Base-by-base conservation (phyloP, 1,140 invertebrate genomes). In the Rhynchophorus ferrugineus region DNA sequence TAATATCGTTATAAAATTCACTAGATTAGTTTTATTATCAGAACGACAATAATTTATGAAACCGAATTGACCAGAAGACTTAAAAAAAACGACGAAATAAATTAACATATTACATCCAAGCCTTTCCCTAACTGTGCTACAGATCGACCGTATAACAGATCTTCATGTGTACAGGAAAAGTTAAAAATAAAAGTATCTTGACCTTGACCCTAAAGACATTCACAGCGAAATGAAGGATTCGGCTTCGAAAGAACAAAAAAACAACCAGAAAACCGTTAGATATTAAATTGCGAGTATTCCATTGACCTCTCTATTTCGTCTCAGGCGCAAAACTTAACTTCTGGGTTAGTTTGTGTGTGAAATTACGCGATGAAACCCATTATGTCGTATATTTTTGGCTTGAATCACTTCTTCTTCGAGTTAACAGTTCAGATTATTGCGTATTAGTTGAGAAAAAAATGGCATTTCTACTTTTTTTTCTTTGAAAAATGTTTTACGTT, bases 101-200 rank as follows among this genome's bases (percentile, higher is more conserved):
- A 52, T 52, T 45, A 52, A 11, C 42, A 52, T 45, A 52, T 33
- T 44, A 52, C 49, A 38, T 37, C 29, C 33, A 36, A 35, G 41
- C 49, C 49, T 52, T 52, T 52, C 49, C 45, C 41, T 51, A 51
- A 35, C 49, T 51, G 49, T 51, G 49, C 43, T 24, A 42, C n/a
- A n/a, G n/a, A n/a, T n/a, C n/a, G n/a, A 38, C 42, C 24, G 42
- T 41, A 21, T 43, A 49, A 13, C 36, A 24, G n/a, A 38, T 51
- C 49, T 44, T 53, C 16, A 34, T 44, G 44, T 55, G 36, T 38
- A 44, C 53, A 44, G 59, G 57, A 61, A 61, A 61, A 61, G 59
- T 61, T 61, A 61, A 61, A 61, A 61, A 59, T 61, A 61, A 61
- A 61, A 61, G 59, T 61, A 58, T 55, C 55, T 59, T 61, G 51